phyloP scores from a whole-genome alignment of 1,140 invertebrate genomes.

The Sesamia nonagrioides region DNA sequence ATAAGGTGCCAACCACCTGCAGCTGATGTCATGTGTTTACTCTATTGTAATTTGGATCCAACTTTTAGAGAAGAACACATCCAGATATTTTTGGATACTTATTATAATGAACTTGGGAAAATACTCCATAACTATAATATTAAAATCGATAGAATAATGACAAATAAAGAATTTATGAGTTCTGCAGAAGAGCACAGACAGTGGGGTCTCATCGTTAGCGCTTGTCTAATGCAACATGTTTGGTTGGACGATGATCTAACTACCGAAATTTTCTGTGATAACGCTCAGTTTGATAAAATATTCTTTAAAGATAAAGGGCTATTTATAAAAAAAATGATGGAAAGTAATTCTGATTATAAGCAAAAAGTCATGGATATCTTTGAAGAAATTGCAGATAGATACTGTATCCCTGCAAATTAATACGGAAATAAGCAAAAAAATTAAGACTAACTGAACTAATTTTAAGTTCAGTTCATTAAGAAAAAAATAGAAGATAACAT shows the following conservation, averaged over 20 bases:
- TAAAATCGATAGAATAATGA: constrained; percentile 73
- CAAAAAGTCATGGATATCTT: constrained; percentile 73
- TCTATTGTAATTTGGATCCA: constrained; percentile 75
- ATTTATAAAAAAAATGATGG: constrained; percentile 76
- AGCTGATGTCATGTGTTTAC: constrained; percentile 86
- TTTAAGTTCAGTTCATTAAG: too few species aligned
- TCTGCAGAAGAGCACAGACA: constrained; percentile 75
- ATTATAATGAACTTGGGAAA: constrained; percentile 82
- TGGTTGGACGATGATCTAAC: constrained; percentile 77
- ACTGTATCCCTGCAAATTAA: constrained; percentile 53
- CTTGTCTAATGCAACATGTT: constrained; percentile 74
- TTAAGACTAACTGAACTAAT: too few species aligned
- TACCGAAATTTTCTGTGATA: constrained; percentile 67
- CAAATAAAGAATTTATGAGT: constrained; percentile 75
- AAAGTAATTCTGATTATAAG: constrained; percentile 66
- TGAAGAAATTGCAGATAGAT: constrained; percentile 76
- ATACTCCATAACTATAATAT: constrained; percentile 68
- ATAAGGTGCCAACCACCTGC: constrained; percentile 88
- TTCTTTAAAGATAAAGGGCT: constrained; percentile 70
- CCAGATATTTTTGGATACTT: constrained; percentile 80
- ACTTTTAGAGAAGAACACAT: constrained; percentile 80
- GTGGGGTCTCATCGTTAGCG: constrained; percentile 72
- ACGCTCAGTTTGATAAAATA: constrained; percentile 70
- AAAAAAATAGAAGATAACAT: too few species aligned
- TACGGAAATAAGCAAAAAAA: neutral